phyloP scores from a whole-genome alignment of 35 echinoderm and acorn worm species.

The Heliocidaris tuberculata region DNA sequence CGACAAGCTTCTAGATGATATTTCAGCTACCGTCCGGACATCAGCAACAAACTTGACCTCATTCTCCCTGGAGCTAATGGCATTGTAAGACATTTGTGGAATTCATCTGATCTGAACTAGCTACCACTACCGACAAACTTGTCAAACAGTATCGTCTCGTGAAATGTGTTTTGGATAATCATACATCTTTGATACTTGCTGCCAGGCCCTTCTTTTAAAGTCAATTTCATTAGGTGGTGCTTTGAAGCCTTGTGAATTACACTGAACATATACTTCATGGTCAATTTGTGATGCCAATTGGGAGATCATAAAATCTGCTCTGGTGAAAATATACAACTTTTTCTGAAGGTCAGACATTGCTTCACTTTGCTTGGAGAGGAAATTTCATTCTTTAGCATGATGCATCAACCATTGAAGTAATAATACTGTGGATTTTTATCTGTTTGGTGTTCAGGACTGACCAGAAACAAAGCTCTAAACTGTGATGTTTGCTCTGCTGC shows the following conservation, averaged over 20 bases:
- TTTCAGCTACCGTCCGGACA: not conserved
- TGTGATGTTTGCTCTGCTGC: not conserved
- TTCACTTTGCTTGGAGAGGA: not conserved
- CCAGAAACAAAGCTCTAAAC: not conserved
- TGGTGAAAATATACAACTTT: not conserved
- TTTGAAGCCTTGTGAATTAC: not conserved
- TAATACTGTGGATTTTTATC: not conserved
- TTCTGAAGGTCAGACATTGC: not conserved
- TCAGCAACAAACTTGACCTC: not conserved
- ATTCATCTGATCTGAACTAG: not conserved
- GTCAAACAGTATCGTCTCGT: not conserved
- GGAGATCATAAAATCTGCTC: not conserved
- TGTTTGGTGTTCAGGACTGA: not conserved
- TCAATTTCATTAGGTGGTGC: not conserved
- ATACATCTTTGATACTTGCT: not conserved
- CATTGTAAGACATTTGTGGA: not conserved
- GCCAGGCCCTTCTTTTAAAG: not conserved
- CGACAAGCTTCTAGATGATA: not conserved
- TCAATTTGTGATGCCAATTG: not conserved
- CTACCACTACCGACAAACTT: not conserved
- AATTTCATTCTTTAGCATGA: not conserved
- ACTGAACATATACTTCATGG: not conserved
- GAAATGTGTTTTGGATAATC: not conserved
- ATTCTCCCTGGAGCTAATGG: not conserved
- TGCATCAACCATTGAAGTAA: not conserved